These are phyloP conservation scores for Augiades crinisus DNA, from an alignment of 2,888 invertebrate genomes.

Conservation along the genomic window DNA sequence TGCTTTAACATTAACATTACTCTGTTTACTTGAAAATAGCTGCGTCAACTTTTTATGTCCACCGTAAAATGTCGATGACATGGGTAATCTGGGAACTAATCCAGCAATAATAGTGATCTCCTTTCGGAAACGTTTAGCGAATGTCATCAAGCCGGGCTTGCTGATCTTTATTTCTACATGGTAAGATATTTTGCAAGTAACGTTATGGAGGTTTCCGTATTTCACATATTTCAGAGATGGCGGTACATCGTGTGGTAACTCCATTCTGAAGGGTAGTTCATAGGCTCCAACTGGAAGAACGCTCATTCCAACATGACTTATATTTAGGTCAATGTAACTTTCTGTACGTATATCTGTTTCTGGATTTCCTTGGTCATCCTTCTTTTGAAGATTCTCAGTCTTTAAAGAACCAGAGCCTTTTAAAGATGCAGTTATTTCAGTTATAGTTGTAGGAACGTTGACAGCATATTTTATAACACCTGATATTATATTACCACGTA, in stretches of 20 bases:
- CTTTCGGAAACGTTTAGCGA: neutral
- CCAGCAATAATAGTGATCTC: neutral
- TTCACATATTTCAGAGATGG: neutral
- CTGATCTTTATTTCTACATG: neutral
- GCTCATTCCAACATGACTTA: neutral
- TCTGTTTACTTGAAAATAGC: slow-evolving; percentile 8
- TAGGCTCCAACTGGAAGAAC: neutral
- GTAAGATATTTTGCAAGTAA: slow-evolving; percentile 1
- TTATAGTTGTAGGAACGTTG: neutral
- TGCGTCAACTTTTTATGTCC: slow-evolving; percentile 7
- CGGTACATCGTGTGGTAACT: neutral
- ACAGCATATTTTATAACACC: slow-evolving; percentile 4
- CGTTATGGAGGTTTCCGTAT: neutral
- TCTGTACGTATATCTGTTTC: slow-evolving; percentile 1
- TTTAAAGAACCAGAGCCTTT: neutral
- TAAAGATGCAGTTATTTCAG: neutral
- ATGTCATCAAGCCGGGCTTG: neutral
- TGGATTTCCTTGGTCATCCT: neutral
- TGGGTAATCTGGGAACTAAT: slow-evolving; percentile 5
- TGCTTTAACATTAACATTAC: neutral
- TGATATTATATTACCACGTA: neutral
- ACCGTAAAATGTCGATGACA: neutral
- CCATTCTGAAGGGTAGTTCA: neutral
- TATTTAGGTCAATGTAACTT: neutral
- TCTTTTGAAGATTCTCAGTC: neutral